Base-by-base conservation (phyloP, 2,113 vertebrate species). In the Dipodomys stephensi region DNA sequence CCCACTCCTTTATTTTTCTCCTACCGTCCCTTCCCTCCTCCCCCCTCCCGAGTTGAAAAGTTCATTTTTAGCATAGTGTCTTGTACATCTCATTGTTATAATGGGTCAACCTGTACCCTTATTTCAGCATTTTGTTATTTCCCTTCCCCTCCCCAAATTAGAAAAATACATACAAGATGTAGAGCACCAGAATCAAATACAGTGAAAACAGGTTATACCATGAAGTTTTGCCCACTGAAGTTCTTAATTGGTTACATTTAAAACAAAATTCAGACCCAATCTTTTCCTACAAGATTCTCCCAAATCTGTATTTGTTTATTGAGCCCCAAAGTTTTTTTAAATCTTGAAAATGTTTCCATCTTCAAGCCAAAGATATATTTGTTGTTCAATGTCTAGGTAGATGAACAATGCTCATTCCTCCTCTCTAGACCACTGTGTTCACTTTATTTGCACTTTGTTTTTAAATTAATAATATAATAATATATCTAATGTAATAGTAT, bases 341-440 rank as follows among this genome's bases (percentile, higher is more conserved):
- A 78, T 74, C 35, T 93, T 95, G 62, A 90, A 92, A 95, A 83
- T 87, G 60, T 94, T 94, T 95, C 72, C 71, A 78, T 94, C 20
- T 76, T 81, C 65, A 27, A 60, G 30, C 67, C 44, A 92, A 60
- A 30, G 30, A 67, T 67, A 46, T 67, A 83, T 57, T 92, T 90
- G 77, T 77, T 82, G 83, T 69, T 82, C 72, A 76, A 10, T 79
- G 74, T 68, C 67, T 87, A 65, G 16, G 18, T 73, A 25, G 84
- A 80, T 39, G 82, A 89, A 35, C 20, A 83, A 9, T 12, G 32
- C 80, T 76, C 35, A 83, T 81, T 76, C 23, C 68, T 32, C 23
- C 20, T 72, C 16, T 83, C 39, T 74, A 72, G n/a, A 62, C 39
- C 8, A 90, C 72, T 3, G 13, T 25, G 49, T n/a, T 87, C 6